Evolutionary conservation across 2,888 invertebrate species (phyloP), one percentile per base, ranked within the genome.

Genomic region (Cheilosia urbana): DNA sequence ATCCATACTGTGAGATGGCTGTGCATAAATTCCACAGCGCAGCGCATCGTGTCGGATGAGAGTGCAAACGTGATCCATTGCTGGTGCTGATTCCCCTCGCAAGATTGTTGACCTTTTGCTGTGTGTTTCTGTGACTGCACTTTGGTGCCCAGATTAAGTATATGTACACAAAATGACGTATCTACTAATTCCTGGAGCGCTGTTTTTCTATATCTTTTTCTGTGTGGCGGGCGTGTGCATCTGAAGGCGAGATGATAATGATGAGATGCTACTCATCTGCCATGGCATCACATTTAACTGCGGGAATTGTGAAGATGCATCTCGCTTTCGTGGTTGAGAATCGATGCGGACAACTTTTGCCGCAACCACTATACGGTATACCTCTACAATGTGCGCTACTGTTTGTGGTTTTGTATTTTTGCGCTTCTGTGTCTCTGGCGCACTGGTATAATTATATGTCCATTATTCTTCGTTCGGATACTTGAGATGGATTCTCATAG

Each of bases 101-200:
- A 57, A 81, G 81, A 81, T 81, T 77, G 72, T 82, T 82, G 82
- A 82, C 82, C 82, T 78, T 82, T 82, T 71, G 77, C 45, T 78
- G 60, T 82, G 57, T 77, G 81, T 65, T 65, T 78, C 66, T 82
- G 57, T 77, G 81, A 71, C 69, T 81, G 55, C 58, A 58, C 63
- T 34, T 71, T 58, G 65, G 17, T 27, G 51, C 49, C 53, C 77
- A 57, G 65, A 76, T 71, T 76, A 76, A 81, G 69, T 69, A 55
- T 42, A 49, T 30, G n/a, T n/a, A 4, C 13, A 17, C 17, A 19
- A 17, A 40, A 75, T n/a, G n/a, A n/a, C n/a, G 51, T 77, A 71
- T 76, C 40, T 17, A 53, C 69, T 76, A 76, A 81, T 76, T 69
- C 58, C 57, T 71, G 13, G 34, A 80, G 57, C 42, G 62, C 45